phyloP scores from a whole-genome alignment of 2,888 invertebrate species.

The Gymnosoma rotundatum region DNA sequence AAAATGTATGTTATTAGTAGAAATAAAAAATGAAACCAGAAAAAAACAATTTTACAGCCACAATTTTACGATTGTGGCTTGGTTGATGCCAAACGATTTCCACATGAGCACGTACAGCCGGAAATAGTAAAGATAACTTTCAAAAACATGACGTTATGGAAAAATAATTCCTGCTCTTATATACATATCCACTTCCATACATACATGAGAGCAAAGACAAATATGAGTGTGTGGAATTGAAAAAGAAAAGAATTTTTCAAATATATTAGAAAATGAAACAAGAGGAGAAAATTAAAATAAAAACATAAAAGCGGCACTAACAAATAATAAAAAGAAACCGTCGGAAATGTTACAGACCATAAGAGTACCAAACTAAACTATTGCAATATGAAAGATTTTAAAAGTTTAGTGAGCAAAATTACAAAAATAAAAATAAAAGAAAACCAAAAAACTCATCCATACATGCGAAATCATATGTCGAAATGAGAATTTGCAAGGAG shows the following conservation, averaged over 20 bases:
- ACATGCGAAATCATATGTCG: conserved; percentile 36
- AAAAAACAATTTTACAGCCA: conserved; percentile 62
- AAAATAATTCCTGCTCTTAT: conserved; percentile 43
- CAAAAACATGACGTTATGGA: conserved; percentile 68
- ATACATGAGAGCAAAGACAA: neutral
- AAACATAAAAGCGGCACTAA: conserved; percentile 6
- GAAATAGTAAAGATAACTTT: conserved; percentile 71
- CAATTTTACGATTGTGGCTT: conserved; percentile 69
- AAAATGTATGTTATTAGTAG: conserved; percentile 50
- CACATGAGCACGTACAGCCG: conserved; percentile 72
- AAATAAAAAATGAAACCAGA: conserved; percentile 27
- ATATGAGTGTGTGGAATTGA: conserved; percentile 16
- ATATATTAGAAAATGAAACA: conserved; percentile 49
- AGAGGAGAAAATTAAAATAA: conserved; percentile 1
- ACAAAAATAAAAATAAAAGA: neutral
- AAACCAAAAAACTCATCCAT: conserved; percentile 8
- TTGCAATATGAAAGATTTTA: conserved; percentile 58
- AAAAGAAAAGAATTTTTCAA: conserved; percentile 47
- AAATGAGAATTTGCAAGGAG: neutral
- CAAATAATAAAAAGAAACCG: conserved; percentile 65
- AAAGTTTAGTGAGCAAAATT: conserved; percentile 37
- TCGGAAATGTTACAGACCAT: conserved; percentile 71
- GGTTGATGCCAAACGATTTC: conserved; percentile 68
- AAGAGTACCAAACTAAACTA: conserved; percentile 48
- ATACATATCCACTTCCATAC: neutral